Evolutionary conservation across 1,140 invertebrate genomes (phyloP).

Genomic region (Trypoxylus dichotomus): DNA sequence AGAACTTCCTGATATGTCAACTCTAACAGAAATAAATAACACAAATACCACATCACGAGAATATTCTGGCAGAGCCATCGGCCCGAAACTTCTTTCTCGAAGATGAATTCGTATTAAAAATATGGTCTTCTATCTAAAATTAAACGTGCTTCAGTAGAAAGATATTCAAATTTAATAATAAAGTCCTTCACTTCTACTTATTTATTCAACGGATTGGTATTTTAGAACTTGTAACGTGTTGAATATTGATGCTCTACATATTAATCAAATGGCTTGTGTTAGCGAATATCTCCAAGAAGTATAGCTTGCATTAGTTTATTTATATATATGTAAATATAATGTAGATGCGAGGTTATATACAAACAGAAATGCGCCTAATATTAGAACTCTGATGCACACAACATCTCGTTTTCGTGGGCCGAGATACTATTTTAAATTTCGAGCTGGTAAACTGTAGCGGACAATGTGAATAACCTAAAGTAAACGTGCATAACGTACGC

Average conservation of each 20-base stretch:
- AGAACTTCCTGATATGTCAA: not conserved
- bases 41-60: not conserved
- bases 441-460: not conserved
- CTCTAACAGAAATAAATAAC: not conserved
- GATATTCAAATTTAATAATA: not conserved
- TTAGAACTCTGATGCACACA: slow-evolving; percentile 2
- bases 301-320: not conserved
- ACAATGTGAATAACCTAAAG: slow-evolving; percentile 29
- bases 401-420: slow-evolving; percentile 24
- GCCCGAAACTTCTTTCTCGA: not conserved
- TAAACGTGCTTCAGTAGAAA: not conserved
- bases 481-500: not conserved
- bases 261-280: not conserved
- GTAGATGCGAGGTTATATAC: no score
- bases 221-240: not conserved
- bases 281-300: not conserved
- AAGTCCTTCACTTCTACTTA: not conserved
- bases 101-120: not conserved
- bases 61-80: not conserved
- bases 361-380: not conserved
- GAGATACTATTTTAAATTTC: not conserved
- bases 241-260: not conserved
- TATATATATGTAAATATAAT: not conserved
- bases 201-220: not conserved
- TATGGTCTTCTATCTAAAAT: not conserved